Evolutionary conservation across 2,888 invertebrate species (phyloP).

Genomic region (Myopa tessellatipennis): DNA sequence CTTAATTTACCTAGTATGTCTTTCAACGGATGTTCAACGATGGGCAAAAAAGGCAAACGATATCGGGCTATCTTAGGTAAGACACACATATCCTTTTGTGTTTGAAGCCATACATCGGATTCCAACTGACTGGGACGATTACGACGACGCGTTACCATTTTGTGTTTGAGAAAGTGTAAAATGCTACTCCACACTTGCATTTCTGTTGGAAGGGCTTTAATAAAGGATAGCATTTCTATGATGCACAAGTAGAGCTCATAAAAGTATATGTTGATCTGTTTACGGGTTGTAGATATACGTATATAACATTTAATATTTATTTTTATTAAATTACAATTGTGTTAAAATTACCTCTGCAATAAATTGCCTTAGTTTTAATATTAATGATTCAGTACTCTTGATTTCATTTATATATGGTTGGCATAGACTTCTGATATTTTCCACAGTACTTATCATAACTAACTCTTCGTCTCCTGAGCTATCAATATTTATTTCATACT

Average conservation of each 20-base stretch:
- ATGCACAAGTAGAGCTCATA: slow-evolving; percentile 67
- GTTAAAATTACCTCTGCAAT: slow-evolving; percentile 57
- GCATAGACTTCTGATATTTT: slow-evolving; percentile 60
- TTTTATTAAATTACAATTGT: neutral
- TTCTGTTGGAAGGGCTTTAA: slow-evolving; percentile 61
- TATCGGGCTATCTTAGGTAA: slow-evolving; percentile 67
- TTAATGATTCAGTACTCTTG: slow-evolving; percentile 61
- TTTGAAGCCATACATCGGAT: slow-evolving; percentile 65
- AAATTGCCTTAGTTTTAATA: slow-evolving; percentile 59
- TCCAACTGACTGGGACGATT: slow-evolving; percentile 64
- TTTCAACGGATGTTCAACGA: slow-evolving; percentile 63
- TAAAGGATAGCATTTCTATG: slow-evolving; percentile 63
- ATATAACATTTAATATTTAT: neutral
- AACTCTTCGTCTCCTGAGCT: slow-evolving; percentile 65
- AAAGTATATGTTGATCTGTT: slow-evolving; percentile 66
- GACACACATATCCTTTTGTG: slow-evolving; percentile 62
- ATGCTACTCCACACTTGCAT: slow-evolving; percentile 66
- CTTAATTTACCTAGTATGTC: slow-evolving; percentile 58
- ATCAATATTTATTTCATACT: slow-evolving; percentile 62
- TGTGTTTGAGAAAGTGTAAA: slow-evolving; percentile 64
- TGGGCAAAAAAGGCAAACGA: slow-evolving; percentile 65
- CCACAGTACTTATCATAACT: slow-evolving; percentile 58
- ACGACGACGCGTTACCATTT: slow-evolving; percentile 63
- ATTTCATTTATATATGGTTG: slow-evolving; percentile 66
- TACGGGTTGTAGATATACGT: neutral